Conservation (phyloP, 2,113 vertebrate genomes). For the Atlantisia rogersi region DNA sequence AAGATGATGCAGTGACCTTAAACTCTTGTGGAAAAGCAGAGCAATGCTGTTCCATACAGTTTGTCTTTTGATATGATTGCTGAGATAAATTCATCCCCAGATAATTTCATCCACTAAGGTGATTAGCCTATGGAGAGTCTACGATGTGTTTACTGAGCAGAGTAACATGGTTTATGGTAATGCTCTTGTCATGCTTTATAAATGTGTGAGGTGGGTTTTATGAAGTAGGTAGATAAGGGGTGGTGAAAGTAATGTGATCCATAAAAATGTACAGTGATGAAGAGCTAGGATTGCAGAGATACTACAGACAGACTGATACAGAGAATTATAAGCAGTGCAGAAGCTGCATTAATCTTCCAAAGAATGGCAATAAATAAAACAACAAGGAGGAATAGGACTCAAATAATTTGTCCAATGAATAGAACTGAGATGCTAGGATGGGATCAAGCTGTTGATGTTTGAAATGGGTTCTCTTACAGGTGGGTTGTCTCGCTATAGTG, state of each 20-base stretch:
- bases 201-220: constrained; percentile 41
- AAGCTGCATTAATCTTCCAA: constrained; percentile 25
- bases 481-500: background rate
- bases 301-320: constrained; percentile 21
- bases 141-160: background rate
- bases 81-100: constrained; percentile 38
- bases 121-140: constrained; percentile 49
- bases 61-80: constrained; percentile 27
- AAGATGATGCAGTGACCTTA: background rate
- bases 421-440: background rate
- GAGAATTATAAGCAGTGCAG: constrained; percentile 21
- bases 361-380: constrained; percentile 39
- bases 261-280: constrained; percentile 38
- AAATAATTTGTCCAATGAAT: background rate
- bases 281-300: constrained; percentile 21
- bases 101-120: constrained; percentile 44
- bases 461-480: background rate
- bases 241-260: constrained; percentile 49
- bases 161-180: constrained; percentile 49
- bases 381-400: background rate
- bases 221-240: constrained; percentile 58
- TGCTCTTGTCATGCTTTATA: constrained; percentile 41
- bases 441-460: background rate
- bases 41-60: background rate
- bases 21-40: background rate